Base-by-base conservation (phyloP, 1,140 invertebrate species). In the Pygmarrhopalites habei region DNA sequence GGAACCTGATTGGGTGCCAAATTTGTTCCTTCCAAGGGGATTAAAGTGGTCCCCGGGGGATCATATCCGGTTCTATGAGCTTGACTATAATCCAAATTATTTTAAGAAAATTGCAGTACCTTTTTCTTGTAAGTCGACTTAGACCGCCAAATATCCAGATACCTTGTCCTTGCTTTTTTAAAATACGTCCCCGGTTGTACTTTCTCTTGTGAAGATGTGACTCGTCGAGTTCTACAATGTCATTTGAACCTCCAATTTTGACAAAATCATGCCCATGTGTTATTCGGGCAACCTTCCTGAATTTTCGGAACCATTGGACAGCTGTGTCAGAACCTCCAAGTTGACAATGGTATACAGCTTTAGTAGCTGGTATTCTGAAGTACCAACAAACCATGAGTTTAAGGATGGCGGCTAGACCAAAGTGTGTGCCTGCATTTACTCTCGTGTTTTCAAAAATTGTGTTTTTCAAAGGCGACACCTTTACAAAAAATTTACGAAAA, bases 91-190 rank as follows among this genome's bases (percentile, higher is more conserved):
- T n/a, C n/a, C n/a, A n/a, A n/a, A n/a, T n/a, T n/a, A n/a, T n/a
- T n/a, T n/a, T n/a, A n/a, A n/a, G n/a, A n/a, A n/a, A n/a, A n/a
- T n/a, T n/a, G n/a, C n/a, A n/a, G n/a, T 53, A 62, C 39, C 51
- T 28, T 57, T 56, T 56, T 32, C 43, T 41, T 46, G 12, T 56
- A 25, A 46, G 35, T 17, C 60, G 7, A 23, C 60, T 46, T 3
- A 62, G 28, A 7, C 60, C 60, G n/a, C 60, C 60, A 46, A 62
- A 62, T 7, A 62, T 25, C 60, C 60, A 62, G 1, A 57, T 52
- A 19, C 57, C 3, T 23, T 23, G 7, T 21, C 7, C 19, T 39
- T 62, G 35, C 43, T 47, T 19, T 1, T 19, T 23, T 2, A 47
- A 32, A 3, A 62, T 14, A 29, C 60, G 41, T 15, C 60, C 60